A percentile compares a stretch with the other conserved stretches of the same genome.
These are phyloP conservation scores for Drosophila orosa DNA, from an alignment of 1,140 invertebrate species.

Conservation along the genomic window DNA sequence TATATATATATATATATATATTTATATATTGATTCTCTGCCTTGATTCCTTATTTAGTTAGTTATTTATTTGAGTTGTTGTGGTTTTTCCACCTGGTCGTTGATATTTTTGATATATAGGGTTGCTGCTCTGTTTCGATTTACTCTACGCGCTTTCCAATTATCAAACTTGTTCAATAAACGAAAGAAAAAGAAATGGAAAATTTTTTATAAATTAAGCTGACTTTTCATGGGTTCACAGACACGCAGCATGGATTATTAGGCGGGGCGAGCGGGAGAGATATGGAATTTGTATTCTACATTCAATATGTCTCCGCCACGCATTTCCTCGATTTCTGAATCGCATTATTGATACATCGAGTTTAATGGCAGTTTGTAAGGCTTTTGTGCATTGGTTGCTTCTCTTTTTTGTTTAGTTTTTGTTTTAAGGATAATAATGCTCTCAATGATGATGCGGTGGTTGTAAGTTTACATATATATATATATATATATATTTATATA, in stretches of 20 bases:
- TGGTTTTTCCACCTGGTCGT: conserved; percentile 20
- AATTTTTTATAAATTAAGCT: conserved; percentile 71
- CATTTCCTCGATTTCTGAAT: conserved; percentile 19
- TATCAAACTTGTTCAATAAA: conserved; percentile 77
- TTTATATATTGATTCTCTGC: conserved; percentile 40
- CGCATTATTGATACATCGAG: conserved; percentile 16
- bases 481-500: conserved; percentile 17
- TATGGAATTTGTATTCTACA: conserved; percentile 1
- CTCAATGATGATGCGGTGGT: conserved; percentile 59
- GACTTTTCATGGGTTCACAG: conserved; percentile 32
- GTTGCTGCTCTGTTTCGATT: conserved; percentile 50
- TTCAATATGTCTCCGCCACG: conserved; percentile 14
- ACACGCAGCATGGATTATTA: conserved; percentile 14
- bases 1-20: conserved; percentile 17
- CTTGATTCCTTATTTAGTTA: conserved; percentile 30
- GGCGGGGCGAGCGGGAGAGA: conserved; percentile 19
- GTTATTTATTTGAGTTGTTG: conserved; percentile 12
- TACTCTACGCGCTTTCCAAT: conserved; percentile 70
- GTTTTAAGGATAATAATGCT: conserved; percentile 52
- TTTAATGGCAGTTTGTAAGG: conserved; percentile 37
- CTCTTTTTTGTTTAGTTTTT: conserved; percentile 15
- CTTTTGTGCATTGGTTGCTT: conserved; percentile 25
- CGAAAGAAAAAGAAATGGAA: conserved; percentile 82
- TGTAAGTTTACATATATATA: conserved; percentile 45
- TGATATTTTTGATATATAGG: conserved; percentile 24